Base-by-base conservation (phyloP, 2,113 vertebrate genomes). In the Malurus cyaneus region DNA sequence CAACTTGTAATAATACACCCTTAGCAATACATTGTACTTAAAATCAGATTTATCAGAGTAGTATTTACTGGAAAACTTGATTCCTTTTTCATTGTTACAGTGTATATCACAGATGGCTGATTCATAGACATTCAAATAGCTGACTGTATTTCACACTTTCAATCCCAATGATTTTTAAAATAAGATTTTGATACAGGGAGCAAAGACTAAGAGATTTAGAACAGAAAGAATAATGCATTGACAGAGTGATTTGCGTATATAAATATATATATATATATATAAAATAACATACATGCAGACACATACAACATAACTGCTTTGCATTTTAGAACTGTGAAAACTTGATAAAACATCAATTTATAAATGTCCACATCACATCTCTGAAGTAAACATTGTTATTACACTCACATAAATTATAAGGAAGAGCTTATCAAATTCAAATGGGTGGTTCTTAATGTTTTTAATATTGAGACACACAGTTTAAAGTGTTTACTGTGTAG, bases 81-180 rank as follows among this genome's bases (percentile, higher is more conserved):
- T 96, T 94, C 82, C 50, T 72, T 95, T 96, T 89, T 81, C 77
- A 59, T 94, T 92, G 74, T 91, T 96, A 95, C 66, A 70, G n/a
- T 62, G 7, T 72, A 32, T 94, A 94, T 96, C 90, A 95, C 89
- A 98, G 93, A 47, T 89, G 95, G 67, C 81, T 95, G 97, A 97
- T 97, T 96, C 96, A 96, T 87, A 96, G 60, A 88, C 61, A 93
- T 91, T 79, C 84, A 87, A 87, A 92, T 88, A 96, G 44, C 88
- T 96, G 77, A 89, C 95, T 97, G 61, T 96, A 95, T 96, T 93
- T 93, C 85, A 97, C 71, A 94, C 83, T 95, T 96, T 90, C 86
- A 89, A 88, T 92, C 94, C 71, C 96, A 94, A 64, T 93, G 91
- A 92, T 90, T 96, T 97, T 95, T 88, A 93, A 96, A 93, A 91